A percentile compares a stretch with the other conserved stretches of the same genome.
phyloP scores from a whole-genome alignment of 2,888 invertebrate species.

The Limnephilus lunatus region DNA sequence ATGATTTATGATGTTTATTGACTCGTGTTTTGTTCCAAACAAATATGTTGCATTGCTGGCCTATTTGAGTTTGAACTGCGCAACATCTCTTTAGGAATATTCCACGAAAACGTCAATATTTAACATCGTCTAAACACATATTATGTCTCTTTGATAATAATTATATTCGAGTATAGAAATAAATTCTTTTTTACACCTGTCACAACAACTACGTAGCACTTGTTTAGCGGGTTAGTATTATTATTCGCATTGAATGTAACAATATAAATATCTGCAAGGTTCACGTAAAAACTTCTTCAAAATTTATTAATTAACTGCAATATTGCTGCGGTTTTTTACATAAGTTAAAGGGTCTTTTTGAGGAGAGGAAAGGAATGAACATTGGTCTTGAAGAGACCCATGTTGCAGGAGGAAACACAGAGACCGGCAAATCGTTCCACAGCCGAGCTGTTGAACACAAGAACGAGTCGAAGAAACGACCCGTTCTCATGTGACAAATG shows the following conservation, averaged over 20 bases:
- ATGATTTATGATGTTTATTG: neutral
- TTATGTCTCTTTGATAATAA: conserved; percentile 3
- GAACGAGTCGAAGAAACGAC: too few species aligned
- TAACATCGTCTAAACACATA: neutral
- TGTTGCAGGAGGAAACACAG: too few species aligned
- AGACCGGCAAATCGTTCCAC: too few species aligned
- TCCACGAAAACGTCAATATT: neutral
- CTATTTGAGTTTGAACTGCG: neutral
- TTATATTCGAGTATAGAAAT: neutral
- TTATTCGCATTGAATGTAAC: neutral
- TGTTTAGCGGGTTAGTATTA: neutral
- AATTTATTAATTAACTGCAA: too few species aligned
- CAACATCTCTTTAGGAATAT: neutral
- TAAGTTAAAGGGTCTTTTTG: too few species aligned
- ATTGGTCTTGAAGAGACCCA: too few species aligned
- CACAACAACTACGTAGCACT: neutral
- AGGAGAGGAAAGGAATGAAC: too few species aligned
- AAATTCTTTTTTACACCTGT: neutral
- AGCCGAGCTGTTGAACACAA: too few species aligned
- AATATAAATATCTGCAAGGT: neutral
- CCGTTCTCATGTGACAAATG: too few species aligned
- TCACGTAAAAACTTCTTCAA: neutral
- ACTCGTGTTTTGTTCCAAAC: neutral
- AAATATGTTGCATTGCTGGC: neutral
- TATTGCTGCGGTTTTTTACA: too few species aligned